Conservation (phyloP, 2,113 vertebrate genomes). For the Psephotus haematonotus region DNA sequence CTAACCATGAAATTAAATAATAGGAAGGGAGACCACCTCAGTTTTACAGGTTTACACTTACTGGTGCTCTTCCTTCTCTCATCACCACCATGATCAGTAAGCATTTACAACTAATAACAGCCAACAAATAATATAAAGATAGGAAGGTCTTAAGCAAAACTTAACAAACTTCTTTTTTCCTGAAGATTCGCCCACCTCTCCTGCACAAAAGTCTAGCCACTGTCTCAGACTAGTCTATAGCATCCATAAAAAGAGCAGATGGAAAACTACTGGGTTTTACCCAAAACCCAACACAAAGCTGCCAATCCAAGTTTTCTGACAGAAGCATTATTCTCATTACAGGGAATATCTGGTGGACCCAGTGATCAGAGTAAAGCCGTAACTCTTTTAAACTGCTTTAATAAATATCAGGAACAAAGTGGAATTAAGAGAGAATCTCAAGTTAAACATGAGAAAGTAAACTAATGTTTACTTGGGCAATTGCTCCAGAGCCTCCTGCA, state of each 20-base stretch:
- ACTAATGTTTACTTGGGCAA: not conserved
- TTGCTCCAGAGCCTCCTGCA: not conserved
- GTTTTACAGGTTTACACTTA: not conserved
- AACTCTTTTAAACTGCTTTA: not conserved
- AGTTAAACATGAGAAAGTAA: not conserved
- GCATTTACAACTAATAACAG: not conserved
- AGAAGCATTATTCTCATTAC: not conserved
- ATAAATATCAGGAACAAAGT: not conserved
- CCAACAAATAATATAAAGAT: not conserved
- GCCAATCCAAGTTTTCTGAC: not conserved
- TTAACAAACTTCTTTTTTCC: not conserved
- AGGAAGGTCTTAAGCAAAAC: not conserved
- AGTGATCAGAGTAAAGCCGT: not conserved
- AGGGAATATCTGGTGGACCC: not conserved
- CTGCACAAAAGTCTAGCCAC: not conserved
- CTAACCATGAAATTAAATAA: not conserved
- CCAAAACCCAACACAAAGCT: not conserved
- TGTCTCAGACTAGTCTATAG: not conserved
- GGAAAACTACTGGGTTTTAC: not conserved
- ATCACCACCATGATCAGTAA: not conserved
- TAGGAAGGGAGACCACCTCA: not conserved
- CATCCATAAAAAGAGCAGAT: not conserved
- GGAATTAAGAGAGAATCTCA: not conserved
- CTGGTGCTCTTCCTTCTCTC: not conserved
- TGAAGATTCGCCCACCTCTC: not conserved